Percentiles rank a stretch among this genome's conserved stretches.
These are phyloP conservation scores for Okamejei kenojei DNA, from an alignment of 2,797 vertebrate genomes.

Conservation along the genomic window DNA sequence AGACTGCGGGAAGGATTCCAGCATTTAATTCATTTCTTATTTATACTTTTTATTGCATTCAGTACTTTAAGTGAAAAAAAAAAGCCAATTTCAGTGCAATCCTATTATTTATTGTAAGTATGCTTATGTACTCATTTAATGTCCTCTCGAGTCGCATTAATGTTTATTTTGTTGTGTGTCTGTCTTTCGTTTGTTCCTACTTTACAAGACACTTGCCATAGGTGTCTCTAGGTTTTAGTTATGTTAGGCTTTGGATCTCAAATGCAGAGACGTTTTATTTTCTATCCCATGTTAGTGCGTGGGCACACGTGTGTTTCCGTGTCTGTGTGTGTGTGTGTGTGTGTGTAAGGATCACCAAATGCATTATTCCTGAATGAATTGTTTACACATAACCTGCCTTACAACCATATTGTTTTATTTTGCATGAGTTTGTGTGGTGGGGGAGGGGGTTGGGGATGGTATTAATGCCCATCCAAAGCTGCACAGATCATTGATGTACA, in stretches of 20 bases:
- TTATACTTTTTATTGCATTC: constrained; percentile 99
- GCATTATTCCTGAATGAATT: constrained; percentile 67
- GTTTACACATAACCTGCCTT: constrained; percentile 80
- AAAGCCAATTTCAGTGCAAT: constrained; percentile 99
- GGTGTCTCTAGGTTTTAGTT: constrained; percentile 82
- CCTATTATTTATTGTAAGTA: constrained; percentile 99
- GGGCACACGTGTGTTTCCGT: background rate
- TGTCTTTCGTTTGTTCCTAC: constrained; percentile 69
- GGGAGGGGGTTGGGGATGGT: background rate
- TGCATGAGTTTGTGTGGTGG: constrained; percentile 38
- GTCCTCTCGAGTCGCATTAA: constrained; percentile 77
- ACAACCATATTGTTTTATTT: constrained; percentile 65
- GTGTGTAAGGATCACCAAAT: constrained; percentile 71
- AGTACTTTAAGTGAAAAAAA: constrained; percentile 86
- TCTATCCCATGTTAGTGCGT: background rate
- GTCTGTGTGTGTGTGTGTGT: background rate
- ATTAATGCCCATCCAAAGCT: constrained; percentile 53
- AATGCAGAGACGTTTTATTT: constrained; percentile 40
- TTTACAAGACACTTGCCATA: constrained; percentile 80
- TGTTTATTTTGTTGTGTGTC: constrained; percentile 57
- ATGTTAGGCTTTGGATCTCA: constrained; percentile 79
- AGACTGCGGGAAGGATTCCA: background rate
- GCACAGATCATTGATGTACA: constrained; percentile 68
- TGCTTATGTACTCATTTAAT: constrained; percentile 92
- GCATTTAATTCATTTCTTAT: constrained; percentile 71